Percentiles rank a stretch among this genome's conserved stretches.
Conservation (phyloP, 2,797 vertebrate genomes). For the Rhabdophis nuchalis region DNA sequence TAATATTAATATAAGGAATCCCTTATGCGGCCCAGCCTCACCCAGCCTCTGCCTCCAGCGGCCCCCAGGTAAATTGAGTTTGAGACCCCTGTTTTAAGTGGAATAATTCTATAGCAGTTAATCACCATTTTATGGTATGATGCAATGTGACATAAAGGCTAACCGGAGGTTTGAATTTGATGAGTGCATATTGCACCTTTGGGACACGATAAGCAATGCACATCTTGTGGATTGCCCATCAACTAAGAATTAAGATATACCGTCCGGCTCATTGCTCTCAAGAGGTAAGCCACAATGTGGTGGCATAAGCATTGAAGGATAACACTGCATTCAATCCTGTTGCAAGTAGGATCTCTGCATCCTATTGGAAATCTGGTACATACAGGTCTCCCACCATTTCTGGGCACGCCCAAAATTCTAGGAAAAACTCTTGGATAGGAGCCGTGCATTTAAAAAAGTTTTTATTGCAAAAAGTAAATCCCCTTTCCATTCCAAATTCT, state of each 20-base stretch:
- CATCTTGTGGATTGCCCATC: background rate
- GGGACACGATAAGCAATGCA: background rate
- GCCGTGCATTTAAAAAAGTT: background rate
- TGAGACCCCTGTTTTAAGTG: too few relatives aligned
- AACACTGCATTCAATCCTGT: background rate
- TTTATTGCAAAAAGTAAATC: conserved; percentile 13
- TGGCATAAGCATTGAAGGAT: background rate
- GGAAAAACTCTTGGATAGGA: background rate
- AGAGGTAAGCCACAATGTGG: background rate
- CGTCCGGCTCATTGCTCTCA: background rate
- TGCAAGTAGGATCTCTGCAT: background rate
- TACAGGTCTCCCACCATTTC: background rate
- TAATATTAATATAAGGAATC: too few relatives aligned
- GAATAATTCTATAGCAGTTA: background rate
- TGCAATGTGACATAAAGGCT: background rate
- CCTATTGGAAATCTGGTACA: background rate
- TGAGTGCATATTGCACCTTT: background rate
- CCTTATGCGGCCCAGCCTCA: too few relatives aligned
- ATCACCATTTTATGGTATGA: background rate
- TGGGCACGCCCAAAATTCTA: background rate
- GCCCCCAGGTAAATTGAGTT: too few relatives aligned
- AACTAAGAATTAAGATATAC: background rate
- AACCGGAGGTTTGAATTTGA: background rate
- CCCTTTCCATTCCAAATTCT: conserved; percentile 63
- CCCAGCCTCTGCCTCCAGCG: too few relatives aligned